phyloP scores from a whole-genome alignment of 35 echinoderm and acorn worm species.

The Acanthaster planci region DNA sequence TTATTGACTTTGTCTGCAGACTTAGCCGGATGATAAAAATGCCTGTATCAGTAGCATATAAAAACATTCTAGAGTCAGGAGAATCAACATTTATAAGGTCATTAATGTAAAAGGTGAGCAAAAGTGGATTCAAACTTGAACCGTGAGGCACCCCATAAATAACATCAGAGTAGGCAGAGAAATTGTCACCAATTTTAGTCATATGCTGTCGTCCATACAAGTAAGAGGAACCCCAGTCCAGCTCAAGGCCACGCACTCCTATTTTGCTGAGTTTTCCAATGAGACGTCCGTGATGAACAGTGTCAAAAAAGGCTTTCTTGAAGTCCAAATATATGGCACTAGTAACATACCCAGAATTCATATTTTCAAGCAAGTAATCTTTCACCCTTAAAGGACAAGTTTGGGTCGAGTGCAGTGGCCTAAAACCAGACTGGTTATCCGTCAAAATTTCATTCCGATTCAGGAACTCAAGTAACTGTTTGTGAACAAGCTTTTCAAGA shows the following conservation, averaged over 20 bases:
- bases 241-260: conserved; percentile 17
- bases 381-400: conserved; percentile 12
- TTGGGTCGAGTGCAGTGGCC: conserved; percentile 30
- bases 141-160: conserved; percentile 22
- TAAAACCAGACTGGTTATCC: conserved; percentile 29
- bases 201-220: neutral
- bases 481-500: too few species aligned
- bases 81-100: neutral
- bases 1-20: neutral
- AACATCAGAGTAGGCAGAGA: neutral
- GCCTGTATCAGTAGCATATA: conserved; percentile 33
- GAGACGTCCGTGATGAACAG: too few species aligned
- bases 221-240: conserved; percentile 11
- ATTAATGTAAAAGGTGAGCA: conserved; percentile 14
- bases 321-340: conserved; percentile 15
- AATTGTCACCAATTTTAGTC: neutral
- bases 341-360: neutral
- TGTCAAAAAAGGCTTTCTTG: conserved; percentile 20
- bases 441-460: too few species aligned
- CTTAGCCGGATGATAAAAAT: neutral
- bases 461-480: too few species aligned
- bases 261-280: conserved; percentile 5
- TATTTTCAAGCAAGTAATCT: neutral
- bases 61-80: neutral
- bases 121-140: neutral